Evolutionary conservation across 2,113 vertebrate species (phyloP), one percentile per base, ranked within the genome.

Genomic region (Chlorocebus sabaeus): DNA sequence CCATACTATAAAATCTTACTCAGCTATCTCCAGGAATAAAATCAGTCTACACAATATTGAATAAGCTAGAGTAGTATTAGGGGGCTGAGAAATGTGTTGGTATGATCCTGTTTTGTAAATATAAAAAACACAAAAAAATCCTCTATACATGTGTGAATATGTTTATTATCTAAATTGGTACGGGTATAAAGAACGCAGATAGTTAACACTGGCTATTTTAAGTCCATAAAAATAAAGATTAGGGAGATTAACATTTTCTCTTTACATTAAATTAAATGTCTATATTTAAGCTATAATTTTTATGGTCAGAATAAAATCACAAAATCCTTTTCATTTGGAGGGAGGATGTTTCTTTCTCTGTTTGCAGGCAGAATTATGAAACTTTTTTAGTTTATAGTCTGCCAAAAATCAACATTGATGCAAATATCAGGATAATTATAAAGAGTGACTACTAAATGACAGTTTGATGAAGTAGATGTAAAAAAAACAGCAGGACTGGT

Each of bases 201-300:
- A 83, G 52, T 86, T 97, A 79, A 95, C 32, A 89, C 17, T 89
- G 61, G 50, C 38, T 50, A 91, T 64, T 61, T 96, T 68, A 96
- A 93, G 78, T 25, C 7, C 40, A 93, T 73, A 85, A 93, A 93
- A 79, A 59, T 90, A 73, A 85, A 80, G 32, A 35, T 68, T 25
- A 59, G 12, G 52, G 57, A 89, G 40, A 87, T 55, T 45, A 64
- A 93, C 12, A 8, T 95, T 73, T 92, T 93, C 43, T 89, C 17
- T 67, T 40, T 1, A 73, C 4, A 43, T 85, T 68, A 89, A 78
- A 59, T 79, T 59, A 82, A 32, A 85, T 55, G 72, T 45, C 81
- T 70, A 45, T 17, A 90, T 83, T 95, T 78, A 45, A 88, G 88
- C 27, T 87, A 38, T 55, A 72, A 93, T 86, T 57, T 70, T 90